These are phyloP conservation scores for Asarcornis scutulata DNA, from an alignment of 2,113 vertebrate genomes.

Conservation along the genomic window DNA sequence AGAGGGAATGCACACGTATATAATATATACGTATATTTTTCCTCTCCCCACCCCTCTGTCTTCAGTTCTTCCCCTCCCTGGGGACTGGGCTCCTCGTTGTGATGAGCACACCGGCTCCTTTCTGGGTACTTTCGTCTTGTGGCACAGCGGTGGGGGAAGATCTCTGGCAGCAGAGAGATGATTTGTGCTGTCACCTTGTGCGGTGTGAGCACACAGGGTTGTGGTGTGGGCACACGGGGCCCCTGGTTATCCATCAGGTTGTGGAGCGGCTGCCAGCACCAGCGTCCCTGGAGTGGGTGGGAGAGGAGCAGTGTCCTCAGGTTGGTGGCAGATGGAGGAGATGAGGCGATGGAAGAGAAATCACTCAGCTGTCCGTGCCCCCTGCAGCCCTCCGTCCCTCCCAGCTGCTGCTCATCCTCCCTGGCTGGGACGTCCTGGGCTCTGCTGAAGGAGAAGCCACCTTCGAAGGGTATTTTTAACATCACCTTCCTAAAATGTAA, in stretches of 20 bases:
- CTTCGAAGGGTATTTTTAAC: slow-evolving; percentile 1
- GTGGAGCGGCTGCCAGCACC: too few species aligned
- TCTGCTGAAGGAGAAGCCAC: not conserved
- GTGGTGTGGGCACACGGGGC: accelerated
- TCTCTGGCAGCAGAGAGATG: not conserved
- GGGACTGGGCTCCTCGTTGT: not conserved
- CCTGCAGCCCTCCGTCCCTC: not conserved
- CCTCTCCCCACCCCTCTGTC: accelerated
- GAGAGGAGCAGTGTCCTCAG: accelerated
- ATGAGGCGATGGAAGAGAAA: not conserved
- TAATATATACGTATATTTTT: not conserved
- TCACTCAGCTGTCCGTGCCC: too few species aligned
- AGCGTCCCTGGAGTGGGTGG: not conserved
- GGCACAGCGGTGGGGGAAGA: not conserved
- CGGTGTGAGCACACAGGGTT: accelerated
- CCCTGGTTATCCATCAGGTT: too few species aligned
- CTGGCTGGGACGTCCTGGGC: accelerated
- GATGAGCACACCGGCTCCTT: not conserved
- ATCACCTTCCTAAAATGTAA: slow-evolving; percentile 45
- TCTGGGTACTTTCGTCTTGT: not conserved
- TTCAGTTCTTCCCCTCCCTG: not conserved
- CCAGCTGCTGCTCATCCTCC: not conserved
- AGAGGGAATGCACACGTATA: not conserved
- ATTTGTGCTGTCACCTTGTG: accelerated
- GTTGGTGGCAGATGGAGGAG: not conserved